Conservation (phyloP, 2,888 invertebrate species). For the Aethes cnicana region DNA sequence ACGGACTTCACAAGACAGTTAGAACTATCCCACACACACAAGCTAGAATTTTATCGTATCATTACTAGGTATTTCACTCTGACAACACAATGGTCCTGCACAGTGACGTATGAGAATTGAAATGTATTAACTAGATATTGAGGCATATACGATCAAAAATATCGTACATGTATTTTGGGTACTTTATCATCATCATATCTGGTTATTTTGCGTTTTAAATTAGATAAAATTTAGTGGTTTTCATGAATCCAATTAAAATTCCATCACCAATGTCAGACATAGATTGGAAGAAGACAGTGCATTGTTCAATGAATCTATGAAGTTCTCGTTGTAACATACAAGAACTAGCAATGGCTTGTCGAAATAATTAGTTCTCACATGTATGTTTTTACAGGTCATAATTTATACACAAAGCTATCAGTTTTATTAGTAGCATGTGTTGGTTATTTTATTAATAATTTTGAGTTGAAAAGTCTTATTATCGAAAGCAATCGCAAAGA, state of each 20-base stretch:
- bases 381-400: neutral
- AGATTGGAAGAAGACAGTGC: neutral
- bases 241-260: slow-evolving; percentile 7
- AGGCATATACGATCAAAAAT: too few species aligned
- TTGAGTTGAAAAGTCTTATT: neutral
- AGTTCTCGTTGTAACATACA: neutral
- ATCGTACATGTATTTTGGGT: too few species aligned
- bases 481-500: neutral
- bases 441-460: neutral
- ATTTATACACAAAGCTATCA: neutral
- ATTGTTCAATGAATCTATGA: neutral
- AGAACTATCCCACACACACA: neutral
- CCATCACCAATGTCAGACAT: slow-evolving; percentile 29
- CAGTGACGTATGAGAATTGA: slow-evolving; percentile 13
- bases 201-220: neutral
- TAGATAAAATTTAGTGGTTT: neutral
- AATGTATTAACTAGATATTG: too few species aligned
- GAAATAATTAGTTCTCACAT: slow-evolving; percentile 27
- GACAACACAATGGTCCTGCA: slow-evolving; percentile 27
- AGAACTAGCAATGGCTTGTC: neutral
- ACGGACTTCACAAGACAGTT: neutral
- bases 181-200: neutral
- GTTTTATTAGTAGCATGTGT: neutral
- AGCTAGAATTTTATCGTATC: neutral
- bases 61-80: slow-evolving; percentile 3